Evolutionary conservation across 2,797 vertebrate genomes (phyloP).

Genomic region (Phrynocephalus vlangalii): DNA sequence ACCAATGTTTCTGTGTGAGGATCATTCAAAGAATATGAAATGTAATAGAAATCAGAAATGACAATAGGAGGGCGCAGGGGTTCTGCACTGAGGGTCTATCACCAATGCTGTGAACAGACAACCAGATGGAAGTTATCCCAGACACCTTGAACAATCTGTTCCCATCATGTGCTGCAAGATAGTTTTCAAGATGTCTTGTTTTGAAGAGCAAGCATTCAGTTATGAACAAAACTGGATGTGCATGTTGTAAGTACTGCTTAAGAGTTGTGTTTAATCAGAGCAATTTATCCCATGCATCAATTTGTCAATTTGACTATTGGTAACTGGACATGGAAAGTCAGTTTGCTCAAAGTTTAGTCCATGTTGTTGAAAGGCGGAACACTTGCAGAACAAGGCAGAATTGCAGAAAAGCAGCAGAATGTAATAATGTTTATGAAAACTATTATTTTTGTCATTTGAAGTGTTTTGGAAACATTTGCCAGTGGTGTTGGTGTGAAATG

Average conservation of each 20-base stretch:
- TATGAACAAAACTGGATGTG: background rate
- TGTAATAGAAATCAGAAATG: too few species aligned
- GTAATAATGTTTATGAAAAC: background rate
- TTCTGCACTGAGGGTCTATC: too few species aligned
- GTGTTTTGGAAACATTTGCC: background rate
- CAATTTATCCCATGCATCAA: conserved; percentile 9
- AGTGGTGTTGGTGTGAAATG: background rate
- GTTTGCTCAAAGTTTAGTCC: conserved; percentile 25
- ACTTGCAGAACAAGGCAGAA: background rate
- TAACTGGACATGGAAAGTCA: conserved; percentile 23
- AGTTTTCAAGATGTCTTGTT: background rate
- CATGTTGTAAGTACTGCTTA: background rate
- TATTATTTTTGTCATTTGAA: background rate
- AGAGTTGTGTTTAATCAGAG: conserved; percentile 26
- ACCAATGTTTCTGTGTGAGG: too few species aligned
- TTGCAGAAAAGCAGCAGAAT: background rate
- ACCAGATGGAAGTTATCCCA: background rate
- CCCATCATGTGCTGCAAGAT: background rate
- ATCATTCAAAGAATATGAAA: too few species aligned
- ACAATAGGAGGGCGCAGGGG: too few species aligned
- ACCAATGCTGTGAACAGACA: too few species aligned
- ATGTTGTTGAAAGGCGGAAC: conserved; percentile 11
- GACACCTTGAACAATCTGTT: background rate
- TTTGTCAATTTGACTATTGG: conserved; percentile 25
- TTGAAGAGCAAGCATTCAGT: background rate